Base-by-base conservation (phyloP, 1,140 invertebrate species). In the Neoseiulus cucumeris region DNA sequence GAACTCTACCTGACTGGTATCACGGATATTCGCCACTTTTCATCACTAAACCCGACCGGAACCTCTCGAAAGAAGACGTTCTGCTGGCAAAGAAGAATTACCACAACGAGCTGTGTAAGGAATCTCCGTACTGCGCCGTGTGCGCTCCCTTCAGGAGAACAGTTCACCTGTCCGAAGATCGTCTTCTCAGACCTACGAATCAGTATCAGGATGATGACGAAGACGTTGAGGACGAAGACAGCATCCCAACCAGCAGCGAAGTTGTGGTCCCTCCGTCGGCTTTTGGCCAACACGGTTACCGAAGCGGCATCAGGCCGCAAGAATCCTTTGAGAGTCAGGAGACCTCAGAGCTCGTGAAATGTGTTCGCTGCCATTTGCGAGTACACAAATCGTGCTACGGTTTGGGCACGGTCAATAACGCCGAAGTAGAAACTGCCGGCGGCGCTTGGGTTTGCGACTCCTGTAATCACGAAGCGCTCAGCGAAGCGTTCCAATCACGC, bases 401-500 rank as follows among this genome's bases (percentile, higher is more conserved):
- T 7, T 18, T 65, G 0, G 1, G 33, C 25, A 51, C 20, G 67
- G 68, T 51, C 41, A 66, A 65, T 41, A 66, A 70, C 55, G 64
- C 66, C 6, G 51, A 51, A n/a, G 25, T 42, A 7, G 30, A 69
- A 18, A 2, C 33, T 25, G 64, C 64, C 14, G 33, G 33, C 6
- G 29, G 64, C 22, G n/a, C 64, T 1, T 41, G 64, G 42, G 42
- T 65, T n/a, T 65, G 42, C 30, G 33, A 2, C 22, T 29, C 33
- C 29, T 7, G 64, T 18, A 65, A 65, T 65, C 33, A 42, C 41
- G 4, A 42, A 18, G 33, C 42, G 0, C 41, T 42, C 14, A 42
- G 64, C 33, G 33, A 42, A 42, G 33, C 42, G 39, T 45, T 66
- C 30, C 25, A 42, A 20, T 66, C 66, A 72, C 73, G 25, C 64